These are phyloP conservation scores for Notoglanidium macrostoma DNA, from an alignment of 2,797 vertebrate species.

Conservation along the genomic window DNA sequence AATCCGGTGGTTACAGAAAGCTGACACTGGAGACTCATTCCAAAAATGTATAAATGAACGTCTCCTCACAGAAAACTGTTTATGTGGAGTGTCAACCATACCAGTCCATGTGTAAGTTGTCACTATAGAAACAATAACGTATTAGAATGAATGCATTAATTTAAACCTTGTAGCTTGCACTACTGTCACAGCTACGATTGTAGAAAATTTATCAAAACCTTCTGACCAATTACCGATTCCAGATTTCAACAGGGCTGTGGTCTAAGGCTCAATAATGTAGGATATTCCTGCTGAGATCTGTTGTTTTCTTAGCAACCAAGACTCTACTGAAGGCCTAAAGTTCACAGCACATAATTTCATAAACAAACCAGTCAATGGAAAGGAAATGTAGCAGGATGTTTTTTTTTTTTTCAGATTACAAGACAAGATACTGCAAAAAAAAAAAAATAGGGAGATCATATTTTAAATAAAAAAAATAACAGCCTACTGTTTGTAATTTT, in stretches of 20 bases:
- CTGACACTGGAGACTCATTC: background rate
- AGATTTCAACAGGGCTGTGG: background rate
- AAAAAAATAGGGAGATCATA: background rate
- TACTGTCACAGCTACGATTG: background rate
- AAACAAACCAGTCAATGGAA: background rate
- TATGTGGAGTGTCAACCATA: background rate
- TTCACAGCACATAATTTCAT: background rate
- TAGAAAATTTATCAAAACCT: background rate
- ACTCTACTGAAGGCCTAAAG: background rate
- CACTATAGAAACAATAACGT: background rate
- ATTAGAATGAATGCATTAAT: background rate
- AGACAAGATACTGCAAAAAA: background rate
- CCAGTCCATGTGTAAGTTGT: background rate
- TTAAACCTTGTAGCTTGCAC: background rate
- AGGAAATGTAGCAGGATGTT: constrained; percentile 1
- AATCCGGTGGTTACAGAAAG: background rate
- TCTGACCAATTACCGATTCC: background rate
- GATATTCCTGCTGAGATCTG: background rate
- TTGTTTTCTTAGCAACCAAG: background rate
- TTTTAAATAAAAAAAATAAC: background rate
- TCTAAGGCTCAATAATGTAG: background rate
- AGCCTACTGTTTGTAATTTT: too few species aligned
- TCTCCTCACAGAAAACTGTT: background rate
- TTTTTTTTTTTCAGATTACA: background rate
- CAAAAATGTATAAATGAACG: background rate